Evolutionary conservation across 2,888 invertebrate genomes (phyloP).

Genomic region (Alloplasta piceator): DNA sequence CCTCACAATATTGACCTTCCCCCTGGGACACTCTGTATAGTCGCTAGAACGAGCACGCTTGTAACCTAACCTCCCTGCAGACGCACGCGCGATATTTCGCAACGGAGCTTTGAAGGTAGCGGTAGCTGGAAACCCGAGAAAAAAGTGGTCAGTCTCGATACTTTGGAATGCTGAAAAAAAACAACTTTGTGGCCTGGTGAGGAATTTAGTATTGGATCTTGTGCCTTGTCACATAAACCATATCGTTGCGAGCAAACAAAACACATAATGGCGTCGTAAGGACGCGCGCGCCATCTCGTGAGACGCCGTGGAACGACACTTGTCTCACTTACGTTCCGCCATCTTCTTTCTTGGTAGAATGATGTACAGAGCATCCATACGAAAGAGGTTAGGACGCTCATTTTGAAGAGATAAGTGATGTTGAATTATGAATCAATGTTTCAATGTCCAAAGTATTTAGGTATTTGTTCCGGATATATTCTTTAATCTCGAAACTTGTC

Average conservation of each 20-base stretch:
- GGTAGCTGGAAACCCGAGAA: slow-evolving; percentile 18
- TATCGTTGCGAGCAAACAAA: neutral
- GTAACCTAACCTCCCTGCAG: slow-evolving; percentile 31
- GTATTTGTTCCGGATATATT: too few relatives aligned
- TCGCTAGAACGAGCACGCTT: slow-evolving; percentile 32
- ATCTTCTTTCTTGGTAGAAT: neutral
- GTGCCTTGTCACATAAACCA: slow-evolving; percentile 18
- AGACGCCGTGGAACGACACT: neutral
- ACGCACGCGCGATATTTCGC: neutral
- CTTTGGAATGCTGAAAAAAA: slow-evolving; percentile 25
- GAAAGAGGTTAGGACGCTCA: too few relatives aligned
- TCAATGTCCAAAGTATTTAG: too few relatives aligned
- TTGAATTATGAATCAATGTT: too few relatives aligned
- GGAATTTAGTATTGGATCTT: slow-evolving; percentile 30
- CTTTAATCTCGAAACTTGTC: too few relatives aligned
- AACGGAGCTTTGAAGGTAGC: neutral
- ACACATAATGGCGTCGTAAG: neutral
- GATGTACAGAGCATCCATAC: too few relatives aligned
- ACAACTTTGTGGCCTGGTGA: neutral
- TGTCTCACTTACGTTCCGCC: neutral
- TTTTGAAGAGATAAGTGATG: too few relatives aligned
- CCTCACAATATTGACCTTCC: too few relatives aligned
- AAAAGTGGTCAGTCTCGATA: slow-evolving; percentile 5
- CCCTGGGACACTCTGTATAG: too few relatives aligned
- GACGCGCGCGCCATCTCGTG: neutral